Percentiles rank a stretch among this genome's conserved stretches.
Conservation (phyloP, 2,113 vertebrate genomes). For the Leptodactylus fuscus region DNA sequence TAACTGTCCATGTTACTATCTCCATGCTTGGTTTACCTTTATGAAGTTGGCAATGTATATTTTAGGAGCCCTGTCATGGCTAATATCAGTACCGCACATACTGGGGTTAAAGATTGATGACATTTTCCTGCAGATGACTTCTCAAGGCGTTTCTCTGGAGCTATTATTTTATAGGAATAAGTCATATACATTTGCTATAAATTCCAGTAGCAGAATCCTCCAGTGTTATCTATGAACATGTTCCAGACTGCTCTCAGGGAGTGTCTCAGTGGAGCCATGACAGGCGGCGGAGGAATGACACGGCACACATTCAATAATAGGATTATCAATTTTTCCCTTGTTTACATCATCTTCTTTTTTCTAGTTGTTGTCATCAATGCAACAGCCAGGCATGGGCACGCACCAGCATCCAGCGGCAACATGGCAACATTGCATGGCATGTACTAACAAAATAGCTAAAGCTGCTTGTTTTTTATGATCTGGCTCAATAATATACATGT, state of each 20-base stretch:
- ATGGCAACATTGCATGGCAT: constrained; percentile 3
- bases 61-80: background rate
- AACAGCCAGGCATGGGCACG: constrained; percentile 44
- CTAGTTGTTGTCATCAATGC: constrained; percentile 36
- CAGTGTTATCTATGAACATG: constrained; percentile 13
- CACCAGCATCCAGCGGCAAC: background rate
- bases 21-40: too few species aligned
- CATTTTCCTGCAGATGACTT: background rate
- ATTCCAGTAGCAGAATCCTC: background rate
- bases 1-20: too few species aligned
- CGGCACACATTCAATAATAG: constrained; percentile 46
- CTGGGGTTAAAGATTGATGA: background rate
- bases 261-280: constrained; percentile 52
- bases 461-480: background rate
- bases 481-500: background rate
- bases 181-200: background rate
- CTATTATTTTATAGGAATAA: background rate
- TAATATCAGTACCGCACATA: background rate
- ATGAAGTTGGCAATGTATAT: background rate
- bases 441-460: background rate
- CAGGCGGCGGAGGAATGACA: constrained; percentile 21
- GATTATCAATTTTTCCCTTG: constrained; percentile 54
- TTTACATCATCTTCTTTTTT: constrained; percentile 55
- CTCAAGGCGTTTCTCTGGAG: background rate
- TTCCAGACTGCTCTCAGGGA: constrained; percentile 52